Conservation (phyloP, 2,888 invertebrate species). For the Eremobia ochroleuca region DNA sequence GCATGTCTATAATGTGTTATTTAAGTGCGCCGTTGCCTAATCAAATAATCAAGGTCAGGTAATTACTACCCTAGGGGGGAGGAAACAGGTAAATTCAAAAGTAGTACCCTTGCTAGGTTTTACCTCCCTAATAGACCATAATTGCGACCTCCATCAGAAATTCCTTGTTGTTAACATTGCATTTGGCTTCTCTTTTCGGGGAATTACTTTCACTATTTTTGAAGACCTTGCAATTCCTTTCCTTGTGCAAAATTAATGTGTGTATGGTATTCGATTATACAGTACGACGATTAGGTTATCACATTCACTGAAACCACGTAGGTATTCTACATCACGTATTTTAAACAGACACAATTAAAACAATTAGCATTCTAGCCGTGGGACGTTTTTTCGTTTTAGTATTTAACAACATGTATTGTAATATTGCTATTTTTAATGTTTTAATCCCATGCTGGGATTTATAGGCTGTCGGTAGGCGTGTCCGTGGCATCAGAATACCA, state of each 20-base stretch:
- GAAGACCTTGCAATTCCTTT: neutral
- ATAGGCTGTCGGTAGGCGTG: too few species aligned
- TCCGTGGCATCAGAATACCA: too few species aligned
- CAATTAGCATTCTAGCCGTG: too few species aligned
- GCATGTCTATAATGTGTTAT: slow-evolving; percentile 30
- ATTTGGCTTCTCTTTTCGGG: neutral
- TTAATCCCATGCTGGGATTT: too few species aligned
- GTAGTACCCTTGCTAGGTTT: slow-evolving; percentile 1
- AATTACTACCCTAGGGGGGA: neutral
- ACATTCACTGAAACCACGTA: too few species aligned
- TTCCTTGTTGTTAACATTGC: slow-evolving; percentile 23
- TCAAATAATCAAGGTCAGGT: slow-evolving; percentile 29
- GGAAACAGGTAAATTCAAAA: slow-evolving; percentile 15
- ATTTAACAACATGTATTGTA: too few species aligned
- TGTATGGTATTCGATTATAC: neutral
- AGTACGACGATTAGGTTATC: too few species aligned
- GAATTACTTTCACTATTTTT: neutral
- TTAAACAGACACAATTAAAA: too few species aligned
- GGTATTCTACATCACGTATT: too few species aligned
- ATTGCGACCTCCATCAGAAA: slow-evolving; percentile 33
- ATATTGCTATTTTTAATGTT: too few species aligned
- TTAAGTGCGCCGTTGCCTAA: neutral
- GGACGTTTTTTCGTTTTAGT: too few species aligned
- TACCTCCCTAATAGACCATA: slow-evolving; percentile 15
- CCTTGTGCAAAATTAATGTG: neutral